phyloP scores from a whole-genome alignment of 92 coral and sea anemone genomes.

The Muricea muricata region DNA sequence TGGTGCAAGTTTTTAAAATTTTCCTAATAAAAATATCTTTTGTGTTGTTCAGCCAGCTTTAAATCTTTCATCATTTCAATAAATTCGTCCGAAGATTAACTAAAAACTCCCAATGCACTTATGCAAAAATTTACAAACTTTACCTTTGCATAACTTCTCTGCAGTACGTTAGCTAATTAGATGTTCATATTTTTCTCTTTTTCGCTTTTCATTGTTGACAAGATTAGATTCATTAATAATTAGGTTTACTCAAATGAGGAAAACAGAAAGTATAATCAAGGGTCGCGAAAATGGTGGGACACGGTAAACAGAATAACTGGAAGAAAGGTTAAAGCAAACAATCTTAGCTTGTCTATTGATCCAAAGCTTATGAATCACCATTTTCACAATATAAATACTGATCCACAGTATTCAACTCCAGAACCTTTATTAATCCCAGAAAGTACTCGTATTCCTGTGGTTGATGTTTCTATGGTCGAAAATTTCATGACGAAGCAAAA shows the following conservation, averaged over 20 bases:
- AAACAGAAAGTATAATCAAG: constrained; percentile 12
- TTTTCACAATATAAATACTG: constrained; percentile 4
- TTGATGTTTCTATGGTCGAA: constrained; percentile 1
- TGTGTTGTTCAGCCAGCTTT: too few species aligned
- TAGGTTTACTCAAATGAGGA: not conserved
- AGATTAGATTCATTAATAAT: too few species aligned
- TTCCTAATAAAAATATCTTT: too few species aligned
- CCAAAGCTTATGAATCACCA: constrained; percentile 29
- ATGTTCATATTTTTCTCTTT: too few species aligned
- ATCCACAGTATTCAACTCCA: not conserved
- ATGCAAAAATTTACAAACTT: too few species aligned
- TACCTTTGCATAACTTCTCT: too few species aligned
- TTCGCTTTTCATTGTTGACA: too few species aligned
- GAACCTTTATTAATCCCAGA: not conserved
- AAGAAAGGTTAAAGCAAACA: constrained; percentile 17
- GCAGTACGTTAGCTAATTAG: too few species aligned
- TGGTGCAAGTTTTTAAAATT: too few species aligned
- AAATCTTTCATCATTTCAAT: too few species aligned
- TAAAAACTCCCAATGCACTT: too few species aligned
- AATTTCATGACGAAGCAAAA: not conserved
- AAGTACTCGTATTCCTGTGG: not conserved
- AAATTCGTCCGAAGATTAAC: too few species aligned
- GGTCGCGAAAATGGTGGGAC: constrained; percentile 30
- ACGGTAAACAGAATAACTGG: constrained; percentile 24
- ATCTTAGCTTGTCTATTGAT: constrained; percentile 18